Evolutionary conservation across 37 sponge, comb jelly and placozoan species (phyloP), one percentile per base, ranked within the genome.

Genomic region (Dysidea cf. avara): DNA sequence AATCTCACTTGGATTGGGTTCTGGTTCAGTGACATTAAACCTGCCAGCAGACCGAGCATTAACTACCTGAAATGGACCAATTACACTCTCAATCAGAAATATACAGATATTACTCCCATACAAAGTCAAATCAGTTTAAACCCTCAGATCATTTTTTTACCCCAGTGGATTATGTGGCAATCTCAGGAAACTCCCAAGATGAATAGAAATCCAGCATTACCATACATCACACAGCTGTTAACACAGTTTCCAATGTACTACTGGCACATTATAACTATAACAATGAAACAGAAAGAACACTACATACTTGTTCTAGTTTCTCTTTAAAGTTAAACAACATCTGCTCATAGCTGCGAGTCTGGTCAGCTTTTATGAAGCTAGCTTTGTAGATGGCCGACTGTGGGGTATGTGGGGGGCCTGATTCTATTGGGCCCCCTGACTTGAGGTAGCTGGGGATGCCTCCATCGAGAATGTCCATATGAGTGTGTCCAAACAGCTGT

Each of bases 1-100:
- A n/a, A n/a, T n/a, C n/a, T n/a, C n/a, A 71, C 71, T n/a, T n/a
- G 92, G 76, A 56, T 72, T 74, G 43, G 92, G 87, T 66, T 91
- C 92, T 39, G 92, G 84, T 2, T 46, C 80, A 35, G 79, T 72
- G 25, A 87, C 92, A 55, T 61, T 29, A 57, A 86, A 91, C 49
- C 92, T 68, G 14, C 74, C 84, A 29, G 55, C 51, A 25, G 74
- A 56, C 5, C 92, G 62, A 5, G 84, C 84, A 79, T 91, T 88
- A 0, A 86, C 72, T 3, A 91, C 92, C 92, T 91, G 49, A 2
- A 64, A 20, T 50, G 14, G 53, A 17, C n/a, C n/a, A n/a, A n/a
- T n/a, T n/a, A n/a, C n/a, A n/a, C n/a, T n/a, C n/a, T n/a, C n/a
- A n/a, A n/a, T n/a, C n/a, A n/a, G n/a, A n/a, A n/a, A n/a, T n/a